Evolutionary conservation across 2,888 invertebrate species (phyloP).

Genomic region (Drosophila anomelani): DNA sequence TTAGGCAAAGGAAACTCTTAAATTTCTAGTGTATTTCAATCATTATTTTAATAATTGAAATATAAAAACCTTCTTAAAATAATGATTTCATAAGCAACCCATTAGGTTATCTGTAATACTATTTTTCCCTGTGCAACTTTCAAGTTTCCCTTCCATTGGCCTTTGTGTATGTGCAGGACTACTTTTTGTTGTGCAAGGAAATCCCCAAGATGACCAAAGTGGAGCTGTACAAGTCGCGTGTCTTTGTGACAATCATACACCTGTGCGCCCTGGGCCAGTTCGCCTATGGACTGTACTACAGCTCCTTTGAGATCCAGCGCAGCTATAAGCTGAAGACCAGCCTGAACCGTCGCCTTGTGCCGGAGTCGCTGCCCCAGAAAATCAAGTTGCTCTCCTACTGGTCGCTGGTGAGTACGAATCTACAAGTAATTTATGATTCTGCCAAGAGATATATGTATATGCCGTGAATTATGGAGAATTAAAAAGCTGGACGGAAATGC

Average conservation of each 20-base stretch:
- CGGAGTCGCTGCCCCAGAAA: conserved; percentile 83
- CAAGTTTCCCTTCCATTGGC: neutral
- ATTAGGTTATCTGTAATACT: neutral
- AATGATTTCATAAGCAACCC: too few species aligned
- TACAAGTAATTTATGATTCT: conserved; percentile 6
- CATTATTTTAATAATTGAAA: too few species aligned
- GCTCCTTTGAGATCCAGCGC: conserved; percentile 83
- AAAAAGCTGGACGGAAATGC: conserved; percentile 64
- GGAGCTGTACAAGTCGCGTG: conserved; percentile 84
- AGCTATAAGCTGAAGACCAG: conserved; percentile 79
- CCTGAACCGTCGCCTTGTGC: conserved; percentile 77
- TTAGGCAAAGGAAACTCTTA: neutral
- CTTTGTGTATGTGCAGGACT: conserved; percentile 13
- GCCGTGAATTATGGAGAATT: conserved; percentile 47
- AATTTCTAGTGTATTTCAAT: too few species aligned
- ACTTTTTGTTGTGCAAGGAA: conserved; percentile 1
- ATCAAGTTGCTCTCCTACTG: conserved; percentile 85
- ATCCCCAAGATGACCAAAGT: conserved; percentile 84
- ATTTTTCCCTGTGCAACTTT: neutral
- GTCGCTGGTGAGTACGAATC: conserved; percentile 85
- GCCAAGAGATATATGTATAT: conserved; percentile 22
- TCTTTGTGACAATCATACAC: conserved; percentile 84
- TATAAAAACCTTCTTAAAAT: too few species aligned
- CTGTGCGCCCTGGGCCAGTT: conserved; percentile 83
- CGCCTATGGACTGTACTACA: conserved; percentile 85